Evolutionary conservation across 2,113 vertebrate genomes (phyloP), one percentile per base, ranked within the genome.

Genomic region (Mobula hypostoma): DNA sequence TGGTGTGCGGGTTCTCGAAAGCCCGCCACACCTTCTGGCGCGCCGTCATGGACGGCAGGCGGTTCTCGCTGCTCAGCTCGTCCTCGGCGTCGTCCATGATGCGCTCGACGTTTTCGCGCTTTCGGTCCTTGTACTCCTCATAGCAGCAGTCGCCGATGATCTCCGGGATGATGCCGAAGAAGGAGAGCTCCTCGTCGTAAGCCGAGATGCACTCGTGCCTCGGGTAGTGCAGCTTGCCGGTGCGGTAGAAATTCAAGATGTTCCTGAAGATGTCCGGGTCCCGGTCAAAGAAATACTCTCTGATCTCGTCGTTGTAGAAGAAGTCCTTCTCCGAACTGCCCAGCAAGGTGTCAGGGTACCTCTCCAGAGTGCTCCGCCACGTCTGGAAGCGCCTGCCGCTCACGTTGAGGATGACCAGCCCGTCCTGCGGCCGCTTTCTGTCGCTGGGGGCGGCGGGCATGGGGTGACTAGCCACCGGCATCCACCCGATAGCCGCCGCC

Each of bases 91-190:
- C 98, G 29, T 99, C 99, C 96, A 98, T 97, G 11, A 99, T 96
- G 2, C 98, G 97, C 96, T 99, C 98, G 0, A 97, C 97, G 94
- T 99, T 98, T 96, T 99, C 99, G 27, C 98, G 97, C 94, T 98
- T 95, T 36, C 99, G 97, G 95, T 99, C 99, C 95, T 99, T 99
- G 96, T 99, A 99, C 79, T 99, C 99, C 97, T 99, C 99, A 0
- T 99, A 99, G 95, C 99, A 99, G 95, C 99, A 99, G 97, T 99
- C 99, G 0, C 98, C 98, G 29, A 99, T 98, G 83, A 98, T 98
- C 95, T 99, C 99, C 0, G 99, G 98, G 95, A 98, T 97, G 95
- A 99, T 98, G 94, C 99, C 98, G 94, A 99, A 99, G 96, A 99
- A 99, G 19, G 98, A 96, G 95, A 99, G 94, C 95, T 99, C 99